Base-by-base conservation (phyloP, 2,113 vertebrate genomes). In the Dunckerocampus dactyliophorus region DNA sequence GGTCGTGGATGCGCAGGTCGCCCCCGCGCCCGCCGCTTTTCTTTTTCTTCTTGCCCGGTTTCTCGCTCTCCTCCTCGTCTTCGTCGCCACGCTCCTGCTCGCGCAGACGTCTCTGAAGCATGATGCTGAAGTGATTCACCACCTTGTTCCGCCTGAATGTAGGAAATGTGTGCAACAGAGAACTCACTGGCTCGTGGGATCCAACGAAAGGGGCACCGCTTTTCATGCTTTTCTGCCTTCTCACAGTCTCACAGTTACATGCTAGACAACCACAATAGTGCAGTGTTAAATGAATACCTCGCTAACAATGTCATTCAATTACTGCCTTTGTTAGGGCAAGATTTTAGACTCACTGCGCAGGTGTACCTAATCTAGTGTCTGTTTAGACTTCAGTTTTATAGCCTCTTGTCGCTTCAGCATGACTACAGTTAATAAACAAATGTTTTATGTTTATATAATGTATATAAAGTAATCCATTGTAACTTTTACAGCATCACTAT, bases 101-200 rank as follows among this genome's bases (percentile, higher is more conserved):
- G 63, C 92, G 88, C 31, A 95, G 87, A 4, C 95, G 91, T 48
- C 93, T 91, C 84, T 97, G 95, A 71, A 96, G 92, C 95, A 97
- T 97, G 83, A 97, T 97, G 84, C 89, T 95, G 87, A 97, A 97
- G 87, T 96, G 94, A 82, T 97, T 97, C 62, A 96, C 89, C 47
- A 97, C 93, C 71, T 96, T 97, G 88, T 96, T 97, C 59, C 95
- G 90, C 83, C 95, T 22, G 45, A 13, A 1, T 12, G 0, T 28
- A 28, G 13, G n/a, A 12, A 12, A 14, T 14, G 13, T 43, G 13
- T 39, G 37, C 2, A 12, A 39, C 37, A 9, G 24, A 28, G 24
- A 37, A 37, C 34, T 3, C 34, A 37, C 1, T 7, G 6, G 34
- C 6, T 39, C 3, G 3, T 39, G 37, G 37, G 37, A 39, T 12